phyloP scores from a whole-genome alignment of 2,113 vertebrate species.

The Tinamus guttatus region DNA sequence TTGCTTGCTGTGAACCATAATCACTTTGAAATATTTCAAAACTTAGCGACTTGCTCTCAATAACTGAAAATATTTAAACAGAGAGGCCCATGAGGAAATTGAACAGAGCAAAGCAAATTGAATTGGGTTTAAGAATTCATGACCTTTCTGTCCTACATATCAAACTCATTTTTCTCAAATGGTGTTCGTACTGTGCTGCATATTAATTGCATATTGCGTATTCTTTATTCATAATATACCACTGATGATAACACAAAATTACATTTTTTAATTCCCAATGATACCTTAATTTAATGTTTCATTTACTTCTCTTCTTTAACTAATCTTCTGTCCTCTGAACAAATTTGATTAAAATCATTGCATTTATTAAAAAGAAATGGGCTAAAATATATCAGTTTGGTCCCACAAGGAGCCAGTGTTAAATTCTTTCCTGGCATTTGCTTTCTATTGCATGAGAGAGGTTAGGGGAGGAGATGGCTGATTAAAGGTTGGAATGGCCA shows the following conservation, averaged over 20 bases:
- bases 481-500: conserved; percentile 5
- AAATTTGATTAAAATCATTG: conserved; percentile 72
- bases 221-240: conserved; percentile 69
- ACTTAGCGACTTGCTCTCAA: not conserved
- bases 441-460: not conserved
- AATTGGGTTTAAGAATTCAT: conserved; percentile 58
- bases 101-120: conserved; percentile 38
- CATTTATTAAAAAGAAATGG: conserved; percentile 65
- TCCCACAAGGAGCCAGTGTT: not conserved
- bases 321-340: conserved; percentile 72
- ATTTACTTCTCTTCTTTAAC: conserved; percentile 68
- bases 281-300: conserved; percentile 75
- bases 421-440: not conserved
- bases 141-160: conserved; percentile 57
- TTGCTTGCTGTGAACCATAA: not conserved
- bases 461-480: not conserved
- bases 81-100: not conserved
- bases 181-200: conserved; percentile 60
- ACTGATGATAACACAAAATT: conserved; percentile 72
- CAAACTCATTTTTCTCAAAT: conserved; percentile 60
- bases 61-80: conserved; percentile 21
- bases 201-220: conserved; percentile 63
- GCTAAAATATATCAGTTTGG: conserved; percentile 55
- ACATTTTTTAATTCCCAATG: conserved; percentile 71
- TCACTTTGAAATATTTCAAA: not conserved